Percentiles rank a stretch among this genome's conserved stretches.
These are phyloP conservation scores for Homarus americanus DNA, from an alignment of 1,140 invertebrate genomes.

Conservation along the genomic window DNA sequence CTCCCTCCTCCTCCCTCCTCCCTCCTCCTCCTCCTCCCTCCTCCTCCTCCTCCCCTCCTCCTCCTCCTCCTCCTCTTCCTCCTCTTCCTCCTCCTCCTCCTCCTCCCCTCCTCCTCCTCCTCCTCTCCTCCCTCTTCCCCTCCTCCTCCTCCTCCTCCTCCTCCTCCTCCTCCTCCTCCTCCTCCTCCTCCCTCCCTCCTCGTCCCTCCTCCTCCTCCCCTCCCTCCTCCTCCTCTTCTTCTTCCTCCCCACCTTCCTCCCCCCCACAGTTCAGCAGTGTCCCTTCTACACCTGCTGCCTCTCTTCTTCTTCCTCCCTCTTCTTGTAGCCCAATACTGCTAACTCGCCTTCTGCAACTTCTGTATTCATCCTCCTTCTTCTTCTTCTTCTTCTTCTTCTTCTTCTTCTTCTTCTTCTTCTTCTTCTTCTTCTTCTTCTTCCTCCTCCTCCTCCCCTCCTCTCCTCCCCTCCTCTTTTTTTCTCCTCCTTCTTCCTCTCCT, in stretches of 20 bases:
- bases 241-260: background rate
- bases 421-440: background rate
- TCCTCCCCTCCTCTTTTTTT: background rate
- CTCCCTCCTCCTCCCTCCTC: background rate
- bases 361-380: background rate
- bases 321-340: too few species aligned
- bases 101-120: background rate
- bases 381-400: background rate
- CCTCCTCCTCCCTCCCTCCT: background rate
- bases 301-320: background rate
- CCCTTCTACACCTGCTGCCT: background rate
- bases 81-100: background rate
- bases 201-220: background rate
- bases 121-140: background rate
- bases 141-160: background rate
- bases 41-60: background rate
- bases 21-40: too few species aligned
- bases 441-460: background rate
- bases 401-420: background rate
- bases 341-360: background rate
- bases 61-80: background rate
- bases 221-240: background rate
- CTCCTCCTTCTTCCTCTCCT: background rate
- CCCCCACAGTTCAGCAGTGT: background rate
- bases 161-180: background rate